phyloP scores from a whole-genome alignment of 1,140 invertebrate genomes.

The Dreissena rostriformis region DNA sequence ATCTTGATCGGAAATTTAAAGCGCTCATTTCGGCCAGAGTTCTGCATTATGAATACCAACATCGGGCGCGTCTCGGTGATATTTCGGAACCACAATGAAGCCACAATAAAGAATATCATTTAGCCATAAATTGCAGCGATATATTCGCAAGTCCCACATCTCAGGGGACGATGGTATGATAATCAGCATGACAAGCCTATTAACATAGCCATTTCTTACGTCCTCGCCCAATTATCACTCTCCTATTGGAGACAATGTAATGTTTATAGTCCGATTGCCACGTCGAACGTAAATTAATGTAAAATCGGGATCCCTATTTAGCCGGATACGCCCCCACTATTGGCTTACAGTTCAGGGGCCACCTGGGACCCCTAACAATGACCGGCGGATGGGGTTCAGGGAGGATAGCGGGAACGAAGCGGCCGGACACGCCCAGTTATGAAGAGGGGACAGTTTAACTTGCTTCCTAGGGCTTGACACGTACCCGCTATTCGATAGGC shows the following conservation, averaged over 20 bases:
- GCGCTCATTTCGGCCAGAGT: too few relatives aligned
- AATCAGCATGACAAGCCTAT: neutral
- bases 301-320: slow-evolving; percentile 40
- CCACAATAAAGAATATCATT: neutral
- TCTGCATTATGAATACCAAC: too few relatives aligned
- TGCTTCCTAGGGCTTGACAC: neutral
- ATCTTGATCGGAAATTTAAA: too few relatives aligned
- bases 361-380: slow-evolving; percentile 45
- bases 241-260: slow-evolving; percentile 11
- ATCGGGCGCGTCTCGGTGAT: too few relatives aligned
- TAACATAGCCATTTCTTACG: slow-evolving; percentile 46
- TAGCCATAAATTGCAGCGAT: slow-evolving; percentile 3
- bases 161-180: neutral
- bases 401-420: slow-evolving; percentile 17
- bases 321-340: slow-evolving; percentile 32
- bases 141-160: neutral
- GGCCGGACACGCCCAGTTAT: slow-evolving; percentile 23
- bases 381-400: slow-evolving; percentile 20
- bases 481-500: too few relatives aligned
- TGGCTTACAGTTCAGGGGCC: slow-evolving; percentile 28
- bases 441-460: neutral
- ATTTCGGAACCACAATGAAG: too few relatives aligned
- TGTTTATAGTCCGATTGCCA: slow-evolving; percentile 36
- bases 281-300: slow-evolving; percentile 48
- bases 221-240: slow-evolving; percentile 3